Conservation (phyloP, 2,888 invertebrate genomes). For the Rhagophthalmus giganteus region DNA sequence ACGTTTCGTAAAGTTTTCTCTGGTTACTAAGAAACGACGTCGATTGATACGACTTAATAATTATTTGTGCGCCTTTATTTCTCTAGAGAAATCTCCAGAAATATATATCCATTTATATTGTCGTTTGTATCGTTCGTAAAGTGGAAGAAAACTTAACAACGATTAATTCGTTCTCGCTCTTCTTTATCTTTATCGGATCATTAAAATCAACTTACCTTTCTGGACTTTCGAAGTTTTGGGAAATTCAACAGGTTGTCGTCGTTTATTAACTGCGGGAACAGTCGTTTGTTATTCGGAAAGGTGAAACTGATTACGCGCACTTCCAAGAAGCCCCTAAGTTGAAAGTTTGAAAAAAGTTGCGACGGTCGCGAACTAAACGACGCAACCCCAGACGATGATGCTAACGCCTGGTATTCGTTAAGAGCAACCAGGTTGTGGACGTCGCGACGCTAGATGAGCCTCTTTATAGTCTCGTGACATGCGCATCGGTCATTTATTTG, state of each 20-base stretch:
- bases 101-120: no score
- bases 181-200: no score
- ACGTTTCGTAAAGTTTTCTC: no score
- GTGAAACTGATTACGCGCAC: neutral
- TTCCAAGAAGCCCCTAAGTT: neutral
- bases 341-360: conserved; percentile 5
- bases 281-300: neutral
- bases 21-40: no score
- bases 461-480: conserved; percentile 39
- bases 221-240: neutral
- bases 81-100: no score
- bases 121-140: no score
- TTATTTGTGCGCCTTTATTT: no score
- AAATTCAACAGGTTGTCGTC: conserved; percentile 23
- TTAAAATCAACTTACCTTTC: conserved; percentile 18
- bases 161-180: no score
- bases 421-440: conserved; percentile 36
- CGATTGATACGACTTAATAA: no score
- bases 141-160: no score
- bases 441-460: conserved; percentile 36
- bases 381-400: conserved; percentile 15
- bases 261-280: neutral
- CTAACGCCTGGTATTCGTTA: conserved; percentile 32
- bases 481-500: conserved; percentile 35
- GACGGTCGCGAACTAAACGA: conserved; percentile 18